Evolutionary conservation across 2,113 vertebrate genomes (phyloP).

Genomic region (Crotophaga sulcirostris): DNA sequence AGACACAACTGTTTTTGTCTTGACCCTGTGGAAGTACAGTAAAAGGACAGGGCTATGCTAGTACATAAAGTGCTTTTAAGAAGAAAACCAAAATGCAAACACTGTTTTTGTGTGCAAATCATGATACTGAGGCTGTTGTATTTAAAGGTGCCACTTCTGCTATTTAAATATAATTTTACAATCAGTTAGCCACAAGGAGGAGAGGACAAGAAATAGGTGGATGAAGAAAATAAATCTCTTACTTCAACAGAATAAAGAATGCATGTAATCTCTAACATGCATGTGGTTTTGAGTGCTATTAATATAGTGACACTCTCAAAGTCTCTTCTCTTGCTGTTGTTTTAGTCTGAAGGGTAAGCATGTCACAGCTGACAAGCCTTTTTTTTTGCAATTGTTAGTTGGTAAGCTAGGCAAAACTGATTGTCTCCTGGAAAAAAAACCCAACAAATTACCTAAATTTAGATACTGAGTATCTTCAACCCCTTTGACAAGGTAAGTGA

Average conservation of each 20-base stretch:
- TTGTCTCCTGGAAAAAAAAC: background rate
- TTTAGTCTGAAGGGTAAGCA: slow-evolving; percentile 29
- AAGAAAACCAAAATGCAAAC: slow-evolving; percentile 6
- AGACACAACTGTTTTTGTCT: background rate
- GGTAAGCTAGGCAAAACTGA: background rate
- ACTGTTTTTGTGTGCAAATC: background rate
- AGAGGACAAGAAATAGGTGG: slow-evolving; percentile 19
- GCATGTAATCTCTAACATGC: background rate
- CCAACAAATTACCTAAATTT: background rate
- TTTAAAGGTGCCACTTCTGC: slow-evolving; percentile 37
- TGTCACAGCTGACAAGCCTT: background rate
- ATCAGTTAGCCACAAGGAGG: slow-evolving; percentile 21
- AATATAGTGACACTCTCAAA: background rate
- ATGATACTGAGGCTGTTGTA: background rate
- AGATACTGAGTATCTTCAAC: background rate
- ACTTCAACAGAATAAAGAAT: background rate
- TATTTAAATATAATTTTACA: slow-evolving; percentile 38
- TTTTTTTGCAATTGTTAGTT: slow-evolving; percentile 10
- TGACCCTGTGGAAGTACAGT: background rate
- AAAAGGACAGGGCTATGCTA: background rate
- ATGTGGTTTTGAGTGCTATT: background rate
- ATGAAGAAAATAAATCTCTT: slow-evolving; percentile 23
- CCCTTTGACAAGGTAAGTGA: background rate
- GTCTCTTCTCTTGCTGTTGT: slow-evolving; percentile 20
- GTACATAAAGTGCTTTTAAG: background rate